A percentile compares a stretch with the other conserved stretches of the same genome.
phyloP scores from a whole-genome alignment of 2,797 vertebrate species.

The Vipera latastei region DNA sequence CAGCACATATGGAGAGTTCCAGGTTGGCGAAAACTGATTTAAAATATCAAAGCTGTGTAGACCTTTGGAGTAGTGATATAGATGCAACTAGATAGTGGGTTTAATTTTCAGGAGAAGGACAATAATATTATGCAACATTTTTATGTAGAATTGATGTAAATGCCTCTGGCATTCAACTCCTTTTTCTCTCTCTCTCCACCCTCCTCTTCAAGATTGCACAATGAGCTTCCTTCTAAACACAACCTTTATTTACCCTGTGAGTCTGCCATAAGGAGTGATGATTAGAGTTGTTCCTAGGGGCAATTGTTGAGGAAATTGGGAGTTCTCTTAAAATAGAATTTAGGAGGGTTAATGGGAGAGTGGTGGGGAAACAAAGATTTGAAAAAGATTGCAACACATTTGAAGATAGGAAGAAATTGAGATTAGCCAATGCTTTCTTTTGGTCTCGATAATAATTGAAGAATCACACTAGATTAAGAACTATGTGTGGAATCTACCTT shows the following conservation, averaged over 20 bases:
- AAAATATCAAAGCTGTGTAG: neutral
- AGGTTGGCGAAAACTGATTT: neutral
- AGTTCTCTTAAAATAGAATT: neutral
- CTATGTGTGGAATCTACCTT: neutral
- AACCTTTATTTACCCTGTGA: neutral
- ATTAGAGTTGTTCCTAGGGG: neutral
- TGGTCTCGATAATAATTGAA: neutral
- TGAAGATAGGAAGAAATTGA: neutral
- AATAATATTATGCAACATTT: neutral
- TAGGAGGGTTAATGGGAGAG: neutral
- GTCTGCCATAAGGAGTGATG: neutral
- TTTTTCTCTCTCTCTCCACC: neutral
- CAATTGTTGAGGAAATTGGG: neutral
- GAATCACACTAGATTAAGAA: neutral
- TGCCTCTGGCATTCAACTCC: neutral
- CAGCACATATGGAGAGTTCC: neutral
- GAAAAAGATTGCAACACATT: neutral
- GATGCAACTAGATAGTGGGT: neutral
- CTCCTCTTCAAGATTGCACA: neutral
- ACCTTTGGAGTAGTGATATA: constrained; percentile 13
- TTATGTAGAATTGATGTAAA: constrained; percentile 17
- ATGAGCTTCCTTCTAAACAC: neutral
- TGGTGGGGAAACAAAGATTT: neutral
- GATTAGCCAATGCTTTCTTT: neutral
- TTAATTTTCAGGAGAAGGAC: constrained; percentile 28